Percentiles rank a stretch among this genome's conserved stretches.
phyloP scores from a whole-genome alignment of 2,113 vertebrate genomes.

The Sphyrna mokarran region DNA sequence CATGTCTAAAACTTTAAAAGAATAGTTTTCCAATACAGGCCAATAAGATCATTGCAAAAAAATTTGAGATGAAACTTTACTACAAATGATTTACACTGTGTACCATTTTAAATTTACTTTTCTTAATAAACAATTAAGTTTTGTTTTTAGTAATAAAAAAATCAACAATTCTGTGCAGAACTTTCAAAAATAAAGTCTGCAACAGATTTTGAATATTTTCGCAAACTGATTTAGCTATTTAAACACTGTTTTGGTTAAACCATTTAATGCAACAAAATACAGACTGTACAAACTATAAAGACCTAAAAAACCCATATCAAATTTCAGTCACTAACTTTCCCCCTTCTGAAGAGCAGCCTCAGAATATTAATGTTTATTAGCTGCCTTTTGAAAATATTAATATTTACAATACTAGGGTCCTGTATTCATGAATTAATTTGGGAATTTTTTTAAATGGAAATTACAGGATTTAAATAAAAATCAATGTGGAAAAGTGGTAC shows the following conservation, averaged over 20 bases:
- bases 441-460: neutral
- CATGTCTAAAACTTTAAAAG: constrained; percentile 8
- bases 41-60: neutral
- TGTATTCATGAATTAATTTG: neutral
- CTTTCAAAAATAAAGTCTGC: constrained; percentile 17
- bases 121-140: neutral
- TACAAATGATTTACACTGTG: constrained; percentile 11
- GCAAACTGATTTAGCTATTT: neutral
- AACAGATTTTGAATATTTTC: neutral
- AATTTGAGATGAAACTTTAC: constrained; percentile 27
- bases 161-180: constrained; percentile 11
- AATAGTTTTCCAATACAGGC: neutral
- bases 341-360: neutral
- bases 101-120: constrained; percentile 7
- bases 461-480: constrained; percentile 3
- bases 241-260: constrained; percentile 27
- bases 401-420: neutral
- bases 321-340: neutral
- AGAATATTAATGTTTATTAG: constrained; percentile 1
- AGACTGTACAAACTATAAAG: neutral
- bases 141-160: constrained; percentile 6
- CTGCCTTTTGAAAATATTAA: constrained; percentile 23
- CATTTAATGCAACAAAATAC: neutral
- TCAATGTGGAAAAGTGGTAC: neutral
- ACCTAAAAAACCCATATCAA: neutral